These are phyloP conservation scores for Hydraecia micacea DNA, from an alignment of 2,888 invertebrate genomes.

Conservation along the genomic window DNA sequence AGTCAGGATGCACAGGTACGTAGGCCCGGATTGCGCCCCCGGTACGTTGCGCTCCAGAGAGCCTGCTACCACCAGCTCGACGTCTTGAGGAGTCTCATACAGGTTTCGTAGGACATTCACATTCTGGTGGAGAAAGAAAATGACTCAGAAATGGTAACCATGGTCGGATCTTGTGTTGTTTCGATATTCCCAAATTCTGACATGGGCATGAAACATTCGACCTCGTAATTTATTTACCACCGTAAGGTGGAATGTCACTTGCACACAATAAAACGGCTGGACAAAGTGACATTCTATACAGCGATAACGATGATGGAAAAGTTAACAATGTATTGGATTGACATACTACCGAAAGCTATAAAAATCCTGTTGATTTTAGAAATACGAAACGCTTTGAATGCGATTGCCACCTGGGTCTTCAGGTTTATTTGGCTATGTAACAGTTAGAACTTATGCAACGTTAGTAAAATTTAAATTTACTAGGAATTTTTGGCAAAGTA, in stretches of 20 bases:
- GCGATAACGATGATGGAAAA: neutral
- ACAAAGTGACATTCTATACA: neutral
- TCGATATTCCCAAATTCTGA: neutral
- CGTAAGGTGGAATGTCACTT: no score
- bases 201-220: neutral
- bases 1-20: constrained; percentile 96
- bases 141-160: neutral
- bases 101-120: constrained; percentile 91
- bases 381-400: neutral
- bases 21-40: constrained; percentile 95
- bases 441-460: neutral
- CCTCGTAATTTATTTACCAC: neutral
- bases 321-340: neutral
- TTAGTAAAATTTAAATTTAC: neutral
- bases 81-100: constrained; percentile 94
- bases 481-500: neutral
- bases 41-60: constrained; percentile 94
- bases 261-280: neutral
- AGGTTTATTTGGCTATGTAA: neutral
- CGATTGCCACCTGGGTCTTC: neutral
- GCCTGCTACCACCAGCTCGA: constrained; percentile 96
- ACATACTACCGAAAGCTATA: neutral
- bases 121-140: constrained; percentile 84
- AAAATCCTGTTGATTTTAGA: neutral
- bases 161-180: neutral